Evolutionary conservation across 2,113 vertebrate genomes (phyloP).

Genomic region (Urocitellus parryii): DNA sequence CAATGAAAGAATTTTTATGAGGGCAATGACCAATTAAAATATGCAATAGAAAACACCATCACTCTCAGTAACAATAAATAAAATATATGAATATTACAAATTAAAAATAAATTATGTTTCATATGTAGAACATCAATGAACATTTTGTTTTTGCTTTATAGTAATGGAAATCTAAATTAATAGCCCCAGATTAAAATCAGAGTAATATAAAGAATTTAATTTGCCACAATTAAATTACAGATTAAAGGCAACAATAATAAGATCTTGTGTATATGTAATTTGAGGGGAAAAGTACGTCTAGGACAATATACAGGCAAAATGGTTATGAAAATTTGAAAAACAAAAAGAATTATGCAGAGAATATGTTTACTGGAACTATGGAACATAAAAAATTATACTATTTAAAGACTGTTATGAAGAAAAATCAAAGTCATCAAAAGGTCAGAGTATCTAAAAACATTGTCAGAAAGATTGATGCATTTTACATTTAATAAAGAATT

Average conservation of each 20-base stretch:
- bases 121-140: neutral
- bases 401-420: neutral
- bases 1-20: neutral
- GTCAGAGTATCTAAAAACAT: neutral
- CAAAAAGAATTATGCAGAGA: neutral
- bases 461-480: neutral
- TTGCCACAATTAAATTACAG: constrained; percentile 19
- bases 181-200: neutral
- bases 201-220: neutral
- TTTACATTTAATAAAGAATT: neutral
- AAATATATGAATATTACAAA: too few species aligned
- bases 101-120: neutral
- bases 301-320: neutral
- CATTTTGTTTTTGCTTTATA: neutral
- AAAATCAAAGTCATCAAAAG: neutral
- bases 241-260: neutral
- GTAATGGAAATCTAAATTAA: neutral
- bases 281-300: neutral
- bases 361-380: neutral
- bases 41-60: neutral
- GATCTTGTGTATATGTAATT: neutral
- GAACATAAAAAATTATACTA: neutral
- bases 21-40: neutral
- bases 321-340: neutral
- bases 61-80: neutral